Evolutionary conservation across 2,797 vertebrate species (phyloP).

Genomic region (Oryzias sinensis): DNA sequence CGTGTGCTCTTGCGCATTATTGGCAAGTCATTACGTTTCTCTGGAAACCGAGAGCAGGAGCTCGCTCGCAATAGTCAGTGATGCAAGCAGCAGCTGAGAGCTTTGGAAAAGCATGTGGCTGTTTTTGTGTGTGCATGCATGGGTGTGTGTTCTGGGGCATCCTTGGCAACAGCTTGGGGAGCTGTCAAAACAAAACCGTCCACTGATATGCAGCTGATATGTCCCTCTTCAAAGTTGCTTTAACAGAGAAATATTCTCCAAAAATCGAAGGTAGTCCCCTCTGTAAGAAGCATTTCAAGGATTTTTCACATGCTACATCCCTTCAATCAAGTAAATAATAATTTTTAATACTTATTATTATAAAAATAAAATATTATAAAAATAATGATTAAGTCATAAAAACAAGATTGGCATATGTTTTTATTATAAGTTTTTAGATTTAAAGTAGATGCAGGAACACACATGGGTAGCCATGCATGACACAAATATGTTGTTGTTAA

Average conservation of each 20-base stretch:
- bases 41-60: constrained; percentile 76
- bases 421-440: too few species aligned
- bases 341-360: too few species aligned
- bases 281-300: constrained; percentile 19
- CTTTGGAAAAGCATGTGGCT: constrained; percentile 59
- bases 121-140: constrained; percentile 50
- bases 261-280: constrained; percentile 20
- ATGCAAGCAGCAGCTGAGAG: constrained; percentile 77
- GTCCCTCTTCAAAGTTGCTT: constrained; percentile 15
- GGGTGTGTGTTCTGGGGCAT: constrained; percentile 55
- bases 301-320: neutral
- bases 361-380: too few species aligned
- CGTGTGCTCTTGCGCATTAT: constrained; percentile 79
- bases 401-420: too few species aligned
- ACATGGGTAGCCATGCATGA: too few species aligned
- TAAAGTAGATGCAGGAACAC: too few species aligned
- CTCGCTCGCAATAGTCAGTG: constrained; percentile 68
- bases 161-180: constrained; percentile 66
- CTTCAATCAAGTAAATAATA: neutral
- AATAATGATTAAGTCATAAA: too few species aligned
- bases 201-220: constrained; percentile 39
- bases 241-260: neutral
- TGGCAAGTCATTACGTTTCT: constrained; percentile 83
- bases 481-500: too few species aligned
- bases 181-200: constrained; percentile 65